Evolutionary conservation across 2,888 invertebrate species (phyloP).

Genomic region (Rhagium mordax): DNA sequence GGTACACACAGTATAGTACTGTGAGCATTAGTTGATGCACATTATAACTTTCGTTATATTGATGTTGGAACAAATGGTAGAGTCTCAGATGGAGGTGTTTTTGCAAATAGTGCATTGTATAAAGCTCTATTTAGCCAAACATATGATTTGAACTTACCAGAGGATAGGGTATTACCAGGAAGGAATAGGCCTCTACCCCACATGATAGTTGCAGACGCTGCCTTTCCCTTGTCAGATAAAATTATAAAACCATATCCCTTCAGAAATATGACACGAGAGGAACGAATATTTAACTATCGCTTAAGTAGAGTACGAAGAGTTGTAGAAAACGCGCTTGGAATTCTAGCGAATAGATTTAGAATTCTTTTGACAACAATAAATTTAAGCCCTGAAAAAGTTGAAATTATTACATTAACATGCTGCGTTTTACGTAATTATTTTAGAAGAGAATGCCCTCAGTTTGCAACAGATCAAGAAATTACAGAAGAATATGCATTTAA

Average conservation of each 20-base stretch:
- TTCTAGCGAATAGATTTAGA: constrained; percentile 36
- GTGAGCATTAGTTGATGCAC: constrained; percentile 49
- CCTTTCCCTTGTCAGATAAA: constrained; percentile 51
- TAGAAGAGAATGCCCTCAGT: too few species aligned
- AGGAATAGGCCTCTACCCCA: constrained; percentile 46
- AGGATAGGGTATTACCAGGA: constrained; percentile 45
- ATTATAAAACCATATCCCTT: constrained; percentile 56
- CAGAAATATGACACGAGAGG: constrained; percentile 25
- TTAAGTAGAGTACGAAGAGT: constrained; percentile 23
- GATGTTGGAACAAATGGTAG: constrained; percentile 55
- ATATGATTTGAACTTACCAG: constrained; percentile 51
- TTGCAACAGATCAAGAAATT: constrained; percentile 10
- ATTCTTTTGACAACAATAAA: constrained; percentile 37
- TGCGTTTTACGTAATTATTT: constrained; percentile 37
- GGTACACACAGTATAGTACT: constrained; percentile 54
- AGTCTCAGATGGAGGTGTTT: constrained; percentile 54
- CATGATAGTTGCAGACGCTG: constrained; percentile 56
- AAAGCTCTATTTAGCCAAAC: not conserved
- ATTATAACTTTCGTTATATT: constrained; percentile 41
- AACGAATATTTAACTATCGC: constrained; percentile 39
- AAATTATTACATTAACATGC: constrained; percentile 34
- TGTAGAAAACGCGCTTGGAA: constrained; percentile 43
- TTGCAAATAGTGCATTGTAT: constrained; percentile 46
- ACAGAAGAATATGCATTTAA: constrained; percentile 17
- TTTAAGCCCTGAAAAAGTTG: constrained; percentile 38